These are phyloP conservation scores for Monopterus albus DNA, from an alignment of 2,113 vertebrate species.

Conservation along the genomic window DNA sequence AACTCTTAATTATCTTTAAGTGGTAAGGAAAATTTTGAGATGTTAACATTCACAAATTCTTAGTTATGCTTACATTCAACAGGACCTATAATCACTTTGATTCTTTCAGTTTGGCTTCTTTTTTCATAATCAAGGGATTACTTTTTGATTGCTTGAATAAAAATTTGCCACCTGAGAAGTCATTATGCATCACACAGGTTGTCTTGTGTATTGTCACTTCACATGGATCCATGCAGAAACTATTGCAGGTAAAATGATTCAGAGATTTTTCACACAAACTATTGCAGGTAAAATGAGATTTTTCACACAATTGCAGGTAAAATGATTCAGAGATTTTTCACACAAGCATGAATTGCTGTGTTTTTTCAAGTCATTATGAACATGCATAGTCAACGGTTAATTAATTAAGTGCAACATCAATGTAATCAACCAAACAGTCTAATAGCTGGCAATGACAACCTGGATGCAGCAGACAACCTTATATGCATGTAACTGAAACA, in stretches of 20 bases:
- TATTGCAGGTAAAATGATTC: background rate
- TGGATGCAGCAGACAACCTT: slow-evolving; percentile 12
- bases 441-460: background rate
- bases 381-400: slow-evolving; percentile 30
- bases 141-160: background rate
- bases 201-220: background rate
- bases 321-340: background rate
- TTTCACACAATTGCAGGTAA: too few relatives aligned
- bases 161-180: background rate
- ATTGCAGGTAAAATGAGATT: too few relatives aligned
- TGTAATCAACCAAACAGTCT: background rate
- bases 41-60: slow-evolving; percentile 13
- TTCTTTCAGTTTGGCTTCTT: background rate
- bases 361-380: slow-evolving; percentile 19
- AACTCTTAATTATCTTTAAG: background rate
- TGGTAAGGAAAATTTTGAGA: background rate
- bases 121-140: background rate
- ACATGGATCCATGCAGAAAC: background rate
- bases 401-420: slow-evolving; percentile 3
- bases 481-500: slow-evolving; percentile 39
- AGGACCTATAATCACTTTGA: background rate
- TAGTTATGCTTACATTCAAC: slow-evolving; percentile 21
- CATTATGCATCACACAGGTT: background rate
- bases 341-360: background rate
- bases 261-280: background rate